A percentile compares a stretch with the other conserved stretches of the same genome.
These are phyloP conservation scores for Serrognathus titanus DNA, from an alignment of 2,888 invertebrate genomes.

Conservation along the genomic window DNA sequence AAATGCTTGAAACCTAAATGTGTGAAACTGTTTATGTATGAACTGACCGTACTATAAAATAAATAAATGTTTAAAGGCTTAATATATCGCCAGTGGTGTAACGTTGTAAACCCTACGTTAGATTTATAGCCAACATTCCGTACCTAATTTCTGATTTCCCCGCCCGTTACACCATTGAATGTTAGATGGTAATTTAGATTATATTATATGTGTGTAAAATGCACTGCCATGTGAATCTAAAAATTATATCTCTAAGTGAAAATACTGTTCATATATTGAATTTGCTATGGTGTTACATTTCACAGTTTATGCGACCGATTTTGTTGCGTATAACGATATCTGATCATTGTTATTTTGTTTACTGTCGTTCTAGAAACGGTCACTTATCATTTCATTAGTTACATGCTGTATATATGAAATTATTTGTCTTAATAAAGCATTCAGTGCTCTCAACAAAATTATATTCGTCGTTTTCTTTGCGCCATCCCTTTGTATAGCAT, in stretches of 20 bases:
- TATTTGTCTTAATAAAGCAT: slow-evolving; percentile 38
- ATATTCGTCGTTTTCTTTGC: too few species aligned
- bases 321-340: slow-evolving; percentile 1
- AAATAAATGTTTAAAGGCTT: slow-evolving; percentile 26
- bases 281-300: slow-evolving; percentile 14
- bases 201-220: slow-evolving; percentile 34
- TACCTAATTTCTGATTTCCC: too few species aligned
- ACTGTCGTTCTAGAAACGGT: neutral
- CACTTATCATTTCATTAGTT: slow-evolving; percentile 4
- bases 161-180: slow-evolving; percentile 8
- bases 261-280: slow-evolving; percentile 13
- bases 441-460: slow-evolving; percentile 38
- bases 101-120: neutral
- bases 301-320: slow-evolving; percentile 10
- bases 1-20: slow-evolving; percentile 5
- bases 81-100: slow-evolving; percentile 8
- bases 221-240: slow-evolving; percentile 39
- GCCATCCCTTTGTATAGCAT: too few species aligned
- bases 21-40: slow-evolving; percentile 13
- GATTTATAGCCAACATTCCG: too few species aligned
- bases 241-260: slow-evolving; percentile 21
- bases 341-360: slow-evolving; percentile 6
- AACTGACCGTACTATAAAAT: slow-evolving; percentile 25
- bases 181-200: slow-evolving; percentile 27
- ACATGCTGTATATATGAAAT: slow-evolving; percentile 15